Evolutionary conservation across 2,113 vertebrate genomes (phyloP), one percentile per base, ranked within the genome.

Genomic region (Seriola aureovittata): DNA sequence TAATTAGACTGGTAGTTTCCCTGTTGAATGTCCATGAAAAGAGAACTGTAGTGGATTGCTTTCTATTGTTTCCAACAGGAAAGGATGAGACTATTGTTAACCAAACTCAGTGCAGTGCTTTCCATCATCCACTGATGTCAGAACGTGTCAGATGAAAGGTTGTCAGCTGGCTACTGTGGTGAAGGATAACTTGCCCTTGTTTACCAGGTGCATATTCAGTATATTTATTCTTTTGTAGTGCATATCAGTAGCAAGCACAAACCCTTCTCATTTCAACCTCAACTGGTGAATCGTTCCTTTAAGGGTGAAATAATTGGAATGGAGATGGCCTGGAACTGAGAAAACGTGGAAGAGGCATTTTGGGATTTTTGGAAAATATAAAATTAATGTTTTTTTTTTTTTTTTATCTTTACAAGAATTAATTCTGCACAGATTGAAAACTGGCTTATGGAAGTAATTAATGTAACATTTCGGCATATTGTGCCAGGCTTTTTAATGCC

Each of bases 311-410:
- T 66, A 65, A 71, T 76, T 71, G 40, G 42, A 71, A 44, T 3
- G 3, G 23, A 19, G 29, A 34, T 70, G 72, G 32, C 34, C 93
- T 93, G 79, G 29, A 29, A 29, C 29, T 29, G 29, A 29, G 29
- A 29, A 29, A 94, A 93, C 82, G 91, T 82, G 89, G 69, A 86
- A 85, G 91, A 96, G 34, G n/a, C 96, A 96, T 95, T 96, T 96
- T 94, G 96, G 91, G 91, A 87, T 94, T 95, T 94, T 95, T 94
- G 93, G 93, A 96, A 80, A 96, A 96, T 14, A 59, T 50, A 8
- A 73, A 32, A 80, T 67, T 0, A 42, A 36, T 42, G 4, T 16
- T 13, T 46, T 6, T 34, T 50, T 64, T 12, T n/a, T 19, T 46
- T 6, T 50, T 50, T 57, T 66, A 38, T 50, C 10, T 42, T 78